Conservation (phyloP, 2,888 invertebrate species). For the Hypena proboscidalis region DNA sequence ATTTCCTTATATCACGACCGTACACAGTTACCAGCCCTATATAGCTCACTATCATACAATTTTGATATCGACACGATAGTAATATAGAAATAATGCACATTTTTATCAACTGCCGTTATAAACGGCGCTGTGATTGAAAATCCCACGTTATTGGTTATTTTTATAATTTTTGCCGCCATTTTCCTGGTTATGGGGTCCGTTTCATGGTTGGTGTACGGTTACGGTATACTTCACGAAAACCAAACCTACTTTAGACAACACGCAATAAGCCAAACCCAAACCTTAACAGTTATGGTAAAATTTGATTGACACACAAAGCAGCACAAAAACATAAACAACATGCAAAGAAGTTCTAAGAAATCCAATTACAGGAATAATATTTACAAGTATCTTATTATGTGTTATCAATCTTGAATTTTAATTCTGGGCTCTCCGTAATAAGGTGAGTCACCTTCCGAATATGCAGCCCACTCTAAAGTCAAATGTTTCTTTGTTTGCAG, state of each 20-base stretch:
- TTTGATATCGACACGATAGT: slow-evolving; percentile 43
- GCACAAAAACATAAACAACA: slow-evolving; percentile 9
- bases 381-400: slow-evolving; percentile 11
- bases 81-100: slow-evolving; percentile 41
- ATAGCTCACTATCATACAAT: slow-evolving; percentile 44
- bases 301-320: slow-evolving; percentile 25
- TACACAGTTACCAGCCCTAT: slow-evolving; percentile 43
- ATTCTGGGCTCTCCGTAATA: slow-evolving; percentile 12
- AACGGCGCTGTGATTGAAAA: slow-evolving; percentile 39
- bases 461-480: not conserved
- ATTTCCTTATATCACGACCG: slow-evolving; percentile 45
- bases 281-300: slow-evolving; percentile 27
- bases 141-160: slow-evolving; percentile 31
- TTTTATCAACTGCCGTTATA: slow-evolving; percentile 40
- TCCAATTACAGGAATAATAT: slow-evolving; percentile 21
- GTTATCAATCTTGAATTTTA: slow-evolving; percentile 34
- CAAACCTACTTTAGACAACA: slow-evolving; percentile 32
- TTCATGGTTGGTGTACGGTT: slow-evolving; percentile 27
- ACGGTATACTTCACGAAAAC: slow-evolving; percentile 24
- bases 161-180: slow-evolving; percentile 9
- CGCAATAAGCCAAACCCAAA: slow-evolving; percentile 24
- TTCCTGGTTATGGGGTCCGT: slow-evolving; percentile 23
- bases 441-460: slow-evolving; percentile 18
- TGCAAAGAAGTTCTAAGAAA: slow-evolving; percentile 26
- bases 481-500: slow-evolving; percentile 54